Evolutionary conservation across 2,888 invertebrate genomes (phyloP).

Genomic region (Andrena haemorrhoa): DNA sequence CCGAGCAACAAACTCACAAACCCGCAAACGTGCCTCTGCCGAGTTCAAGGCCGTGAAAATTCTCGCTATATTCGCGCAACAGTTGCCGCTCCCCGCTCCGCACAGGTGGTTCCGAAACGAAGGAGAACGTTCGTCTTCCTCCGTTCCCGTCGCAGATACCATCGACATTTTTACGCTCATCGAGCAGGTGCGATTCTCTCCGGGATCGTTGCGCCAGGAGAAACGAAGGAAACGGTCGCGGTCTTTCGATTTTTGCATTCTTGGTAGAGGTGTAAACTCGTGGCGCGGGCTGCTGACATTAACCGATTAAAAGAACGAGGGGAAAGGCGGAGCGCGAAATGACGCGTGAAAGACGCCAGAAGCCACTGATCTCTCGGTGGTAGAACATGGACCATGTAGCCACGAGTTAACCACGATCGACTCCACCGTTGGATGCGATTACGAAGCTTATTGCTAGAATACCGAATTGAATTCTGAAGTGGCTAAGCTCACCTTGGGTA

Average conservation of each 20-base stretch:
- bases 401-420: neutral
- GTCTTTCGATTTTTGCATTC: constrained; percentile 14
- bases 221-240: neutral
- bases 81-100: constrained; percentile 28
- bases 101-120: constrained; percentile 13
- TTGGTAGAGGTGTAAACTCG: neutral
- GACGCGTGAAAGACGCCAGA: constrained; percentile 10
- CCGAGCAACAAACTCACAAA: constrained; percentile 9
- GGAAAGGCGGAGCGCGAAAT: constrained; percentile 6
- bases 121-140: constrained; percentile 1
- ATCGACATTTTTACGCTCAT: neutral
- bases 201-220: neutral
- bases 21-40: constrained; percentile 36
- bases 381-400: neutral
- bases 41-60: constrained; percentile 63
- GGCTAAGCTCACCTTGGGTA: constrained; percentile 77
- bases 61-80: constrained; percentile 48
- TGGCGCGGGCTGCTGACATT: neutral
- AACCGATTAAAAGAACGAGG: constrained; percentile 1
- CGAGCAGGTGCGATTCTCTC: constrained; percentile 14
- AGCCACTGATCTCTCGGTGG: neutral
- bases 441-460: no score
- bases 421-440: no score
- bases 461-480: neutral
- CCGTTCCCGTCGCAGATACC: neutral